These are phyloP conservation scores for Macaria liturata DNA, from an alignment of 2,888 invertebrate genomes.

Conservation along the genomic window DNA sequence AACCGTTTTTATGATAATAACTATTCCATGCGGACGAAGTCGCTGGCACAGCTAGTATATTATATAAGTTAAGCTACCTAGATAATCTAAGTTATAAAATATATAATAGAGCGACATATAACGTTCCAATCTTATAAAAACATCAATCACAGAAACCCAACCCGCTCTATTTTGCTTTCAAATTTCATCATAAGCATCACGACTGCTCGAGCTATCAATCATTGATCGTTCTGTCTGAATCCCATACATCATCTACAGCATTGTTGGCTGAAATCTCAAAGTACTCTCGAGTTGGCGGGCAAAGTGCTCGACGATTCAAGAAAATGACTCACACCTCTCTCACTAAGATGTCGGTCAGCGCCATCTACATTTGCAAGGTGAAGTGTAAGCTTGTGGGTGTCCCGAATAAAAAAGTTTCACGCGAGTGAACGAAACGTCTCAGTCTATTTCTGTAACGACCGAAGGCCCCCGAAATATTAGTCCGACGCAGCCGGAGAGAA, in stretches of 20 bases:
- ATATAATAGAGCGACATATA: no score
- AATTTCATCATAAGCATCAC: background rate
- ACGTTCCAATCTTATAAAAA: no score
- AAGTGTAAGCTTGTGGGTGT: constrained; percentile 78
- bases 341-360: constrained; percentile 71
- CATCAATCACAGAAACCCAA: no score
- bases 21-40: no score
- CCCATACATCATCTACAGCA: constrained; percentile 42
- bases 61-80: no score
- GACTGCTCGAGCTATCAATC: constrained; percentile 21
- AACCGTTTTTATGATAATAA: no score
- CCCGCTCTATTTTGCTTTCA: no score
- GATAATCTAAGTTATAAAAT: no score
- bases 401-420: constrained; percentile 73
- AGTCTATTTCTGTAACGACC: constrained; percentile 72
- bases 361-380: constrained; percentile 78
- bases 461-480: constrained; percentile 68
- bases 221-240: constrained; percentile 37
- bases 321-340: constrained; percentile 57
- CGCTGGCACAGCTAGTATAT: no score
- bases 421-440: constrained; percentile 77
- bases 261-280: constrained; percentile 38
- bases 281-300: constrained; percentile 33
- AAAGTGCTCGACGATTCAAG: constrained; percentile 40
- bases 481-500: constrained; percentile 43